Evolutionary conservation across 1,140 invertebrate genomes (phyloP).

Genomic region (Drosophila oshimai): DNA sequence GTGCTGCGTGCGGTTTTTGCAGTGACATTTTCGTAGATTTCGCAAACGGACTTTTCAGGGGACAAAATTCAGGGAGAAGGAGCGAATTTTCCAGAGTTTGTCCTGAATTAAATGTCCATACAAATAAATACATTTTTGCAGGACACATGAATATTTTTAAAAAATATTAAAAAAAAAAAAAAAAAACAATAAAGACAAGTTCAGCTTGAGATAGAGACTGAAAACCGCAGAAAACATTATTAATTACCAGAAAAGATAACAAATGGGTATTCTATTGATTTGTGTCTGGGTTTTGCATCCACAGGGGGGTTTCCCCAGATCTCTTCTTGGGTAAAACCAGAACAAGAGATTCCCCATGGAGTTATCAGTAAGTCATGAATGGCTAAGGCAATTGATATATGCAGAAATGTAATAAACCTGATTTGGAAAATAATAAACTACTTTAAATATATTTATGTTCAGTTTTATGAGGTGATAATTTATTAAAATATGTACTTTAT

Average conservation of each 20-base stretch:
- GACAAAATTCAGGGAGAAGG: background rate
- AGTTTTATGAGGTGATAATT: too few species aligned
- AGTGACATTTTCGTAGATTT: constrained; percentile 63
- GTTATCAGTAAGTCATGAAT: background rate
- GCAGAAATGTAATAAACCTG: background rate
- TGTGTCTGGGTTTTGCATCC: constrained; percentile 19
- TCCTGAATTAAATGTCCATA: background rate
- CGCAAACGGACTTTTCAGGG: background rate
- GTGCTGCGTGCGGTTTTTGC: constrained; percentile 61
- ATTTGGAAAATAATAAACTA: background rate
- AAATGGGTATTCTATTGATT: background rate
- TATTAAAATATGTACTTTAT: too few species aligned
- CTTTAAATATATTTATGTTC: too few species aligned
- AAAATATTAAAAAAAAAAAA: too few species aligned
- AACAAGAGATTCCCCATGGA: background rate
- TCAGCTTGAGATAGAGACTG: too few species aligned
- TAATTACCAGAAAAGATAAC: background rate
- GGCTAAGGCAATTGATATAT: background rate
- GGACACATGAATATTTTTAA: background rate
- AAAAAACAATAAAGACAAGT: too few species aligned
- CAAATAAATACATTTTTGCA: background rate
- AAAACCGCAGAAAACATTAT: background rate
- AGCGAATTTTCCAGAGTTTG: background rate
- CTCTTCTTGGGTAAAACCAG: constrained; percentile 6
- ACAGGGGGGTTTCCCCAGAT: background rate